phyloP scores from a whole-genome alignment of 2,888 invertebrate genomes.

The Leucoma salicis region DNA sequence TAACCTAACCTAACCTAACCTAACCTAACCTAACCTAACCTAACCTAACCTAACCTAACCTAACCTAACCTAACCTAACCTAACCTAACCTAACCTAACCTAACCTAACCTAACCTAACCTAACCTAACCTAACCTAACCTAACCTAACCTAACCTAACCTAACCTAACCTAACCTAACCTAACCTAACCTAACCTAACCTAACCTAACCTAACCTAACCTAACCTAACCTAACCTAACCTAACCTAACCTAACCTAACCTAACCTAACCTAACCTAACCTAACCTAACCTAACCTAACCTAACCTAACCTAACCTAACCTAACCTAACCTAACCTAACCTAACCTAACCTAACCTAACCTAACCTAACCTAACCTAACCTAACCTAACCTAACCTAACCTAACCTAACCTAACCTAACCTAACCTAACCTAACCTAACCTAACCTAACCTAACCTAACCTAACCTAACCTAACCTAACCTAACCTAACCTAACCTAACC shows the following conservation, averaged over 20 bases:
- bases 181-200: constrained; percentile 7
- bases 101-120: constrained; percentile 22
- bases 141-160: constrained; percentile 23
- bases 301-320: background rate
- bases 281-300: no score
- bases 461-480: constrained; percentile 5
- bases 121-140: constrained; percentile 16
- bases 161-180: constrained; percentile 15
- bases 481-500: constrained; percentile 5
- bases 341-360: no score
- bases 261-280: background rate
- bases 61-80: constrained; percentile 25
- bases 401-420: no score
- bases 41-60: constrained; percentile 20
- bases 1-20: constrained; percentile 26
- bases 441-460: background rate
- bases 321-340: no score
- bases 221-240: constrained; percentile 7
- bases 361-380: no score
- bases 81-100: constrained; percentile 20
- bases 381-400: background rate
- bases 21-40: constrained; percentile 26
- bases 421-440: no score
- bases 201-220: constrained; percentile 7
- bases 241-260: constrained; percentile 6